Evolutionary conservation across 1,140 invertebrate species (phyloP), one percentile per base, ranked within the genome.

Genomic region (Campoletis sonorensis): DNA sequence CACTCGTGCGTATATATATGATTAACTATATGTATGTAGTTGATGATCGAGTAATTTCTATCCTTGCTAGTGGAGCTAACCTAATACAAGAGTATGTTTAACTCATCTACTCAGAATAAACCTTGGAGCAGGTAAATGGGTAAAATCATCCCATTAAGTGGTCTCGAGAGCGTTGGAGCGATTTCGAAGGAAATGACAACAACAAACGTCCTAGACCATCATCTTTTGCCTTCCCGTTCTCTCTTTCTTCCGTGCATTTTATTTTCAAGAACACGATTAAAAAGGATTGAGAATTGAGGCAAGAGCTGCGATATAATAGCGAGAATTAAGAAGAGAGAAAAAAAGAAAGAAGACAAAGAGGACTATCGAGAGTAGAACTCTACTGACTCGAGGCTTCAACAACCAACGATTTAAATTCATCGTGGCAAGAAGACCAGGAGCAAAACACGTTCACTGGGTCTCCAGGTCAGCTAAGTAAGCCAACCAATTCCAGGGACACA

Each of bases 401-500:
- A 72, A 40, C n/a, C 27, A 51, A 79, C 67, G 84, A 86, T 88
- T 89, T 83, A 89, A 85, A 88, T 89, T 89, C 87, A 88, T 49
- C 80, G 45, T 68, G 64, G 80, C 72, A 72, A 16, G 81, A 27
- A 76, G 80, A 73, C 49, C 23, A 16, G 40, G 67, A 30, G 16
- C 27, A 80, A n/a, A 86, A 80, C 83, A 86, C 83, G 83, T 86
- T 90, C 87, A 91, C 86, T 91, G 87, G 90, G 90, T 92, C 90
- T 91, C 85, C 88, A 84, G 90, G 91, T 91, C 90, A 91, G 85
- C 82, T 68, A 91, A 90, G 90, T 91, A 90, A 92, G 89, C 86
- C 88, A 89, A 85, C 83, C 79, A 84, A 84, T 86, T 11, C 40
- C 40, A 45, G 82, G 80, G 81, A 15, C 61, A 26, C 54, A 58